phyloP scores from a whole-genome alignment of 2,113 vertebrate species.

The Dicaeum eximium region DNA sequence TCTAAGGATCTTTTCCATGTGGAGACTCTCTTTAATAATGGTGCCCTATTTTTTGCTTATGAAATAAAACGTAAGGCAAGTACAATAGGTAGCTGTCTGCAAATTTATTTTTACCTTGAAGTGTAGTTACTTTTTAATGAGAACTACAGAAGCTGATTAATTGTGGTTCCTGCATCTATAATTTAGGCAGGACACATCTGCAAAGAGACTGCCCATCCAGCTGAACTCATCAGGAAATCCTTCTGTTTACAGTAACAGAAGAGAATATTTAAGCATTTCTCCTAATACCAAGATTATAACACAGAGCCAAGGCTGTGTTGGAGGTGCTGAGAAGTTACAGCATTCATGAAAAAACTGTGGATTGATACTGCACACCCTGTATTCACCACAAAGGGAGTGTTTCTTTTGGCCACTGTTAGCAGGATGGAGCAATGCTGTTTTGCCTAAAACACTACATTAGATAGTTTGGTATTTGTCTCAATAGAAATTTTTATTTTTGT shows the following conservation, averaged over 20 bases:
- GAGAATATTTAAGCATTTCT: background rate
- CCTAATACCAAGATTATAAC: background rate
- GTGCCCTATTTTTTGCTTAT: background rate
- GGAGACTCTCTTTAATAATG: background rate
- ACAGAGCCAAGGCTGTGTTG: background rate
- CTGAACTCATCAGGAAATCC: background rate
- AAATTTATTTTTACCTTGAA: conserved; percentile 12
- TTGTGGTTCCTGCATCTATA: conserved; percentile 5
- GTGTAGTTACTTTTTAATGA: background rate
- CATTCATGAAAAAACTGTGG: background rate
- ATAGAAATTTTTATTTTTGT: background rate
- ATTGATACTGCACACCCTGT: background rate
- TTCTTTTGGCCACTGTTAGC: background rate
- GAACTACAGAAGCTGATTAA: background rate
- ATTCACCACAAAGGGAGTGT: background rate
- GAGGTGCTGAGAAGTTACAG: background rate
- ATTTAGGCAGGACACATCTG: background rate
- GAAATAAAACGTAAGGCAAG: background rate
- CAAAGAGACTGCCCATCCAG: background rate
- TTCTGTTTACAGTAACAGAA: background rate
- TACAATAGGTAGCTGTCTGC: background rate
- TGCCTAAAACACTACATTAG: background rate
- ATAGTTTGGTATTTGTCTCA: background rate
- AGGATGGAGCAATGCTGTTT: background rate
- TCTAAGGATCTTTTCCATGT: background rate